Evolutionary conservation across 2,888 invertebrate genomes (phyloP).

Genomic region (Dendrolimus pini): DNA sequence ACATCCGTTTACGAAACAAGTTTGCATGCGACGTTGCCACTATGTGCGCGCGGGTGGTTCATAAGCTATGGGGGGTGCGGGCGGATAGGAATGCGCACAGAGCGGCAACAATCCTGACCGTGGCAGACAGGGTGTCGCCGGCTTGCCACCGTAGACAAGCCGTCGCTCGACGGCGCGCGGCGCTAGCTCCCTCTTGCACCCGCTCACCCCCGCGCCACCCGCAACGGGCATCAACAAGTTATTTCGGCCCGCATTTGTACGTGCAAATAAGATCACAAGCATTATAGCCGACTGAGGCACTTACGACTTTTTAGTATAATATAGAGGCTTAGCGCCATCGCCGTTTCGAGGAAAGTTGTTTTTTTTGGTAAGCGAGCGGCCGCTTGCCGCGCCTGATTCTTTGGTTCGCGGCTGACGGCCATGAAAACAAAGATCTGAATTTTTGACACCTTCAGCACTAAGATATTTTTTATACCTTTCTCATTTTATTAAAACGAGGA

Average conservation of each 20-base stretch:
- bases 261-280: constrained; percentile 52
- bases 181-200: constrained; percentile 59
- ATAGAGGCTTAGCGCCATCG: constrained; percentile 66
- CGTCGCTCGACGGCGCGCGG: constrained; percentile 81
- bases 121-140: constrained; percentile 97
- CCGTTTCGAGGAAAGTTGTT: constrained; percentile 74
- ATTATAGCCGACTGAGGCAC: constrained; percentile 27
- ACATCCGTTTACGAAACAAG: constrained; percentile 86
- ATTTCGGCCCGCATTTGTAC: constrained; percentile 59
- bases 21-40: constrained; percentile 79
- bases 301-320: constrained; percentile 42
- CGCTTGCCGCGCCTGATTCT: constrained; percentile 59
- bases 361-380: constrained; percentile 57
- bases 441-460: neutral
- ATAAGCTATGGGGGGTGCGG: constrained; percentile 58
- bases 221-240: constrained; percentile 73
- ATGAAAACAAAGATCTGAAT: constrained; percentile 53
- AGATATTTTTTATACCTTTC: neutral
- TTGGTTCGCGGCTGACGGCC: constrained; percentile 53
- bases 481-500: neutral
- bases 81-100: constrained; percentile 72
- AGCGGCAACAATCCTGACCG: constrained; percentile 84
- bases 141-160: constrained; percentile 87
- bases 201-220: constrained; percentile 52
- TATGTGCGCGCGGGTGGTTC: constrained; percentile 60